These are phyloP conservation scores for Leptarthrus brevirostris DNA, from an alignment of 2,888 invertebrate species.

Conservation along the genomic window DNA sequence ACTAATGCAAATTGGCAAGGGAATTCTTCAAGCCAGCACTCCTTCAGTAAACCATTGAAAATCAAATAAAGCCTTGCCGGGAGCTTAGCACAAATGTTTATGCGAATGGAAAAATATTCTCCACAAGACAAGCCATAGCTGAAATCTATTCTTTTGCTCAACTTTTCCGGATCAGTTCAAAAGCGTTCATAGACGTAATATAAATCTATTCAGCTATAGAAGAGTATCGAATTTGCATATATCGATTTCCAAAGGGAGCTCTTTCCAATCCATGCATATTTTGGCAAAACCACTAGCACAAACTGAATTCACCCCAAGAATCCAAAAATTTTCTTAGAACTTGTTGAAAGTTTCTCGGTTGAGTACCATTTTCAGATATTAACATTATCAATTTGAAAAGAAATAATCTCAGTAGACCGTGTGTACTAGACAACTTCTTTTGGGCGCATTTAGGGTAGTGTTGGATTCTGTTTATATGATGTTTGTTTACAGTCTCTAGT, in stretches of 20 bases:
- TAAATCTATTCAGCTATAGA: slow-evolving; percentile 39
- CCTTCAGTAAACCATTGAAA: slow-evolving; percentile 28
- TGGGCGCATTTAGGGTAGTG: background rate
- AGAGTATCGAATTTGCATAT: slow-evolving; percentile 47
- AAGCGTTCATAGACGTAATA: slow-evolving; percentile 41
- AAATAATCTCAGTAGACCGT: slow-evolving; percentile 9
- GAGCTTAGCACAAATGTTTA: slow-evolving; percentile 36
- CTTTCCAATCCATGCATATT: slow-evolving; percentile 10
- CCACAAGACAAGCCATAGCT: slow-evolving; percentile 21
- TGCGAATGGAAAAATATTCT: slow-evolving; percentile 31
- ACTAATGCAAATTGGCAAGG: too few species aligned
- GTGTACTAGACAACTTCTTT: slow-evolving; percentile 8
- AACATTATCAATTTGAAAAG: background rate
- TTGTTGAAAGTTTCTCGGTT: slow-evolving; percentile 47
- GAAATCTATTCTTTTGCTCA: slow-evolving; percentile 31
- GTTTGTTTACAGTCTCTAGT: too few species aligned
- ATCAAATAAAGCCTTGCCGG: slow-evolving; percentile 26
- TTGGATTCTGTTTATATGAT: too few species aligned
- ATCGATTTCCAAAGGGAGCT: slow-evolving; percentile 27
- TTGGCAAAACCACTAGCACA: slow-evolving; percentile 5
- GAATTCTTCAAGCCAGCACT: background rate
- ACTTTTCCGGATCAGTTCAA: slow-evolving; percentile 43
- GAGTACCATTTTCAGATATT: background rate
- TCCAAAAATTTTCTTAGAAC: slow-evolving; percentile 44
- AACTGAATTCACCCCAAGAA: slow-evolving; percentile 40